Conservation (phyloP, 2,797 vertebrate species). For the Alauda arvensis region DNA sequence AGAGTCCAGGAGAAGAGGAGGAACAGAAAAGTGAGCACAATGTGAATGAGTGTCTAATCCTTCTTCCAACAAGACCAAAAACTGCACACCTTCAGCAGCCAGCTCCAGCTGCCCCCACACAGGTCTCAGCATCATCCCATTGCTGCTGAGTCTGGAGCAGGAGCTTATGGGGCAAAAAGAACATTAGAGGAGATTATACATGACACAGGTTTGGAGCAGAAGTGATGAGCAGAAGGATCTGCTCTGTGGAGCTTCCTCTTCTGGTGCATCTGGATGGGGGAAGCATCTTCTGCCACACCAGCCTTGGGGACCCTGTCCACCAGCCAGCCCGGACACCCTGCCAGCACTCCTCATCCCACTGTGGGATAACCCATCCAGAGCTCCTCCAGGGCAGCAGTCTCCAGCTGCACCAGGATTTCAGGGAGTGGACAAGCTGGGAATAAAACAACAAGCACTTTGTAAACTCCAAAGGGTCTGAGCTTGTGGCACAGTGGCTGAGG, state of each 20-base stretch:
- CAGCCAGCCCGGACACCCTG: not conserved
- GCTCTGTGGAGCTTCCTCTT: not conserved
- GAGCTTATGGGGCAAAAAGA: not conserved
- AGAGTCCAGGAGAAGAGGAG: not conserved
- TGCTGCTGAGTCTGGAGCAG: not conserved
- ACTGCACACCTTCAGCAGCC: not conserved
- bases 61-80: not conserved
- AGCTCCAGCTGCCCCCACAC: not conserved
- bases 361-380: not conserved
- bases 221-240: not conserved
- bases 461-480: not conserved
- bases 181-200: not conserved
- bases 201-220: rapidly evolving
- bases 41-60: not conserved
- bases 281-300: not conserved
- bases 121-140: not conserved
- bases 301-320: not conserved
- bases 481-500: not conserved
- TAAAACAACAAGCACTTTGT: not conserved
- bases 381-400: not conserved
- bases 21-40: not conserved
- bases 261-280: not conserved
- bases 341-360: not conserved
- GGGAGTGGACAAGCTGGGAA: not conserved
- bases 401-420: not conserved